phyloP scores from a whole-genome alignment of 2,888 invertebrate genomes.

The Eulithis prunata region DNA sequence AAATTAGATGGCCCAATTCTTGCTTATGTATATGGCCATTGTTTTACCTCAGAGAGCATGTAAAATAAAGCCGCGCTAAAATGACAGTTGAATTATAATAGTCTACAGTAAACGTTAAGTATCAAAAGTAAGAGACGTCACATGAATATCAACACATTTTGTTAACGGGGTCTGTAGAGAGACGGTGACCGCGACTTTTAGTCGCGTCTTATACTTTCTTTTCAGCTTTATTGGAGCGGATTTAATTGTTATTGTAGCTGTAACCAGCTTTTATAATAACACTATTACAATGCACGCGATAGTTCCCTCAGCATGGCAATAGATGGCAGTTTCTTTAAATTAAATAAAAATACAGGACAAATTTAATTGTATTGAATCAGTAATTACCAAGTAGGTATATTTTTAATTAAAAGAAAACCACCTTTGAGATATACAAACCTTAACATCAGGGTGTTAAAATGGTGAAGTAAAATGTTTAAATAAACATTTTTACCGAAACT shows the following conservation, averaged over 20 bases:
- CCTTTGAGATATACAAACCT: background rate
- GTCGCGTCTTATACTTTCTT: background rate
- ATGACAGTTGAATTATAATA: no score
- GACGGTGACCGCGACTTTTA: background rate
- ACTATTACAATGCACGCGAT: slow-evolving; percentile 9
- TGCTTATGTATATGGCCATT: no score
- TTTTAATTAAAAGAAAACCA: slow-evolving; percentile 21
- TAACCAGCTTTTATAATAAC: slow-evolving; percentile 21
- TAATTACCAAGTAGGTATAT: background rate
- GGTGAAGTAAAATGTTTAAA: background rate
- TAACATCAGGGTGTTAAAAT: background rate
- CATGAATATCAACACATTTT: background rate
- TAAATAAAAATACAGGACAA: slow-evolving; percentile 2
- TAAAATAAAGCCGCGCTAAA: no score
- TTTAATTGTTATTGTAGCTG: slow-evolving; percentile 24
- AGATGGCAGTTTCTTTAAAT: slow-evolving; percentile 6
- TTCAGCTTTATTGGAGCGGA: slow-evolving; percentile 20
- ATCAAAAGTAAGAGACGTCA: no score
- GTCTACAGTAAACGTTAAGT: no score
- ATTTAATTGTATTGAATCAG: background rate
- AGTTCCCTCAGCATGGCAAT: slow-evolving; percentile 8
- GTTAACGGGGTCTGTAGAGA: slow-evolving; percentile 15
- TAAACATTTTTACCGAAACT: no score
- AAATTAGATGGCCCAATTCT: no score
- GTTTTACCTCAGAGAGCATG: no score